Conservation (phyloP, 2,888 invertebrate genomes). For the Thymelicus sylvestris region DNA sequence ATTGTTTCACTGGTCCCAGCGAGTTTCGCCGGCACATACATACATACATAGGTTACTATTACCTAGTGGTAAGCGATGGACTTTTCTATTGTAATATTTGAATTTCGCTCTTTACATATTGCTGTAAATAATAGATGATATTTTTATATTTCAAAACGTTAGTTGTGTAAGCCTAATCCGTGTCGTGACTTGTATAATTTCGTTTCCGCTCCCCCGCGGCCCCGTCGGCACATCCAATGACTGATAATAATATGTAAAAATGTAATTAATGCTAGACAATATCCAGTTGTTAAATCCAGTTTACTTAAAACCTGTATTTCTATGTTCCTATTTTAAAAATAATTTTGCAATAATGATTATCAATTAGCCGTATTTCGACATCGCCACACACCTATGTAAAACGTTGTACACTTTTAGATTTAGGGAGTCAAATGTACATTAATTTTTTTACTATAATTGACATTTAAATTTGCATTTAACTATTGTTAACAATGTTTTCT, state of each 20-base stretch:
- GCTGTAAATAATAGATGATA: constrained; percentile 33
- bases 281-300: constrained; percentile 31
- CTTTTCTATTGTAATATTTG: constrained; percentile 31
- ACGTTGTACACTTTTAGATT: not conserved
- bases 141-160: constrained; percentile 31
- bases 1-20: constrained; percentile 4
- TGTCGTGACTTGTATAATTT: constrained; percentile 14
- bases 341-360: constrained; percentile 2
- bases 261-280: constrained; percentile 33
- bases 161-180: constrained; percentile 29
- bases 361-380: not conserved
- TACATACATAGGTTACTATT: constrained; percentile 5
- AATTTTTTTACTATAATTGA: not conserved
- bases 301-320: constrained; percentile 14
- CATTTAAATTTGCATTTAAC: not conserved
- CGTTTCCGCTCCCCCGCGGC: constrained; percentile 10
- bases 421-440: not conserved
- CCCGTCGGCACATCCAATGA: constrained; percentile 22
- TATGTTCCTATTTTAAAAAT: constrained; percentile 27
- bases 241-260: constrained; percentile 32
- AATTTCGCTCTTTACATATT: constrained; percentile 24
- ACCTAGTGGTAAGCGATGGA: constrained; percentile 26
- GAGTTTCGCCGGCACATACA: not conserved
- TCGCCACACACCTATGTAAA: not conserved
- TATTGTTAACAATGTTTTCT: not conserved